phyloP scores from a whole-genome alignment of 64 coral and sea anemone genomes.

The Orbicella faveolata region DNA sequence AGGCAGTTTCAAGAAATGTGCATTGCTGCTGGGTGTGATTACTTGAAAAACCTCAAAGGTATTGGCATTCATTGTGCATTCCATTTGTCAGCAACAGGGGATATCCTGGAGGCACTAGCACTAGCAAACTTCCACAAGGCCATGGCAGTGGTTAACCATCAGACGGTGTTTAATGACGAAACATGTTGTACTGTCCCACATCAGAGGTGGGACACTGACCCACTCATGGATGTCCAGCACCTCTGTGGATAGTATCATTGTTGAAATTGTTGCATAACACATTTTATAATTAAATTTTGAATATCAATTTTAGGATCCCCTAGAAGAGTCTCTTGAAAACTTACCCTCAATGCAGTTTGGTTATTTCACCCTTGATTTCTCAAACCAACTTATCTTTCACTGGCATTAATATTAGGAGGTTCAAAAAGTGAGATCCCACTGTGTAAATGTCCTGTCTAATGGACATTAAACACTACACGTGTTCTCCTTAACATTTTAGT shows the following conservation, averaged over 20 bases:
- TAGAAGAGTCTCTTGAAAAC: too few species aligned
- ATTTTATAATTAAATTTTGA: too few species aligned
- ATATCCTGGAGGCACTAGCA: conserved; percentile 24
- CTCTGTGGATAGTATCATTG: conserved; percentile 65
- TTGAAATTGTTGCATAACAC: too few species aligned
- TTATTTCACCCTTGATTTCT: too few species aligned
- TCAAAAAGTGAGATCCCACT: too few species aligned
- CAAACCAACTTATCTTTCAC: too few species aligned
- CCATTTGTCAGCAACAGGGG: conserved; percentile 26
- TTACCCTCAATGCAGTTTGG: too few species aligned
- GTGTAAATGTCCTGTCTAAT: too few species aligned
- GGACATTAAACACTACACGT: conserved; percentile 15
- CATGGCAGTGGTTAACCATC: conserved; percentile 49
- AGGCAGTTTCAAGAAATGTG: conserved; percentile 45
- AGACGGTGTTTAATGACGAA: conserved; percentile 55
- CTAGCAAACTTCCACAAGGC: not conserved
- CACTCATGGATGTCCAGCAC: conserved; percentile 34
- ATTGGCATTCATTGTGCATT: conserved; percentile 60
- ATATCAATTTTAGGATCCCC: too few species aligned
- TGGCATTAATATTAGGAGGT: too few species aligned
- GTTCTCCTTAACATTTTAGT: conserved; percentile 56
- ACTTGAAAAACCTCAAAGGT: conserved; percentile 34
- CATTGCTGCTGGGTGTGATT: conserved; percentile 64
- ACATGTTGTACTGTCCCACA: conserved; percentile 14
- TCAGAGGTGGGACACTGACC: conserved; percentile 43